These are phyloP conservation scores for Aptenodytes patagonicus DNA, from an alignment of 2,113 vertebrate species.

Conservation along the genomic window DNA sequence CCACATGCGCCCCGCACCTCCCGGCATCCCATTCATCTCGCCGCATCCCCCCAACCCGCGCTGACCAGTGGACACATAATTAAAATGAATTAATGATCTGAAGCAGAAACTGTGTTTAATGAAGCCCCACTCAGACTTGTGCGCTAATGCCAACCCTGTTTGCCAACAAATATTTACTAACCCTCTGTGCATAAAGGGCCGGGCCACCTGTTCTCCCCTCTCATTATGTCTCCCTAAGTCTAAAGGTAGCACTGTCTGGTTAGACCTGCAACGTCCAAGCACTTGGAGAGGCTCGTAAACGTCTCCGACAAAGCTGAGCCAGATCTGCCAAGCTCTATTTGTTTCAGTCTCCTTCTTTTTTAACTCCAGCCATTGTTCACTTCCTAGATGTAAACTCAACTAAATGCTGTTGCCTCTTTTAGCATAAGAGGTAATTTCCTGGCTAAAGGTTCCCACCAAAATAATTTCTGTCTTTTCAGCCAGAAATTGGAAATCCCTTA, in stretches of 20 bases:
- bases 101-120: constrained; percentile 70
- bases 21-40: background rate
- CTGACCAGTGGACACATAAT: constrained; percentile 53
- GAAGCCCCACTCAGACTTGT: constrained; percentile 38
- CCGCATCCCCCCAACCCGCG: background rate
- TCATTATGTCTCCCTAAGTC: background rate
- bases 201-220: constrained; percentile 50
- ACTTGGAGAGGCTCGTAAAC: background rate
- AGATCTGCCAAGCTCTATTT: constrained; percentile 1
- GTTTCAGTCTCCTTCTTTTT: constrained; percentile 3
- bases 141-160: constrained; percentile 42
- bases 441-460: background rate
- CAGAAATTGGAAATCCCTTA: background rate
- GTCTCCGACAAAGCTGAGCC: background rate
- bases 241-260: background rate
- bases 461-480: background rate
- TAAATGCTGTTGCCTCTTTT: constrained; percentile 1
- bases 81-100: constrained; percentile 68
- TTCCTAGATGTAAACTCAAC: constrained; percentile 32
- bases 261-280: background rate
- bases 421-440: constrained; percentile 30
- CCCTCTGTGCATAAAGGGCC: background rate
- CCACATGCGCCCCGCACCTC: background rate
- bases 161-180: constrained; percentile 60
- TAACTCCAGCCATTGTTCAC: constrained; percentile 6